These are phyloP conservation scores for Tinea semifulvella DNA, from an alignment of 2,888 invertebrate genomes.

Conservation along the genomic window DNA sequence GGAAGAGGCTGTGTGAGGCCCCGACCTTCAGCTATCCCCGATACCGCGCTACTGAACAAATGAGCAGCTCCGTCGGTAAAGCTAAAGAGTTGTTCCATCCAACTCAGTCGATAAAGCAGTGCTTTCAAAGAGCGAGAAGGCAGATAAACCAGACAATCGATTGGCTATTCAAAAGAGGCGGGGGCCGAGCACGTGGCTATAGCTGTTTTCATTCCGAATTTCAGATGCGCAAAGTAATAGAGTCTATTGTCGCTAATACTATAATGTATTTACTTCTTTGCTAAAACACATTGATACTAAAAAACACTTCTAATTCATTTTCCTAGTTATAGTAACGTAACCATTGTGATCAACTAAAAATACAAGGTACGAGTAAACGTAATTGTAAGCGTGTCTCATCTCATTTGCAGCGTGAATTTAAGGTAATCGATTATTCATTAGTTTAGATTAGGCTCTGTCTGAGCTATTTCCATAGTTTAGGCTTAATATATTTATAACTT, in stretches of 20 bases:
- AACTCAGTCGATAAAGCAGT: slow-evolving; percentile 50
- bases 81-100: slow-evolving; percentile 13
- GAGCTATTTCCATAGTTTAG: no score
- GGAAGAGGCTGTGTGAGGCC: slow-evolving; percentile 7
- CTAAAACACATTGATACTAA: slow-evolving; percentile 7
- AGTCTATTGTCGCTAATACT: slow-evolving; percentile 32
- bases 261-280: slow-evolving; percentile 13
- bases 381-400: no score
- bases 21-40: slow-evolving; percentile 6
- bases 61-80: slow-evolving; percentile 8
- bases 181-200: slow-evolving; percentile 53
- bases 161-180: slow-evolving; percentile 57
- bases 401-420: no score
- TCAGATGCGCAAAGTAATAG: slow-evolving; percentile 25
- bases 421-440: no score
- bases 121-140: slow-evolving; percentile 32
- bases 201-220: slow-evolving; percentile 2
- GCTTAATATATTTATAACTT: no score
- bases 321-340: no score
- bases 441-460: no score
- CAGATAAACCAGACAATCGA: slow-evolving; percentile 45
- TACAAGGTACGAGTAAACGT: no score
- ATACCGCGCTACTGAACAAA: background rate
- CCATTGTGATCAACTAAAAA: no score
- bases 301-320: no score